A percentile compares a stretch with the other conserved stretches of the same genome.
These are phyloP conservation scores for Temnopleurus reevesii DNA, from an alignment of 53 echinoderm and acorn worm species.

Conservation along the genomic window DNA sequence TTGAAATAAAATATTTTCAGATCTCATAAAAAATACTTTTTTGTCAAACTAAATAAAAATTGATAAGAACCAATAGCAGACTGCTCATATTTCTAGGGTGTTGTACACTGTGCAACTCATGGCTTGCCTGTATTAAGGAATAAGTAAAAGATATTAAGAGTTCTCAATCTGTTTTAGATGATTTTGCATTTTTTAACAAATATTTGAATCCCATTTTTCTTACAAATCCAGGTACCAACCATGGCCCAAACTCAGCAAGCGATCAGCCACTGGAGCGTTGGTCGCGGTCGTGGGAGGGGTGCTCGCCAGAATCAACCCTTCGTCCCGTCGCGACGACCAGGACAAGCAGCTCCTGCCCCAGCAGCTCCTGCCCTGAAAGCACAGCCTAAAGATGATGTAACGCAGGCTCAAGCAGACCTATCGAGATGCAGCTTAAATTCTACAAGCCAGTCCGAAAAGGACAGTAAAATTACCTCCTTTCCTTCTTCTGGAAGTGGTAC, in stretches of 20 bases:
- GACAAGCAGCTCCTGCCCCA: constrained; percentile 1
- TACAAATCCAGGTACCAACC: neutral
- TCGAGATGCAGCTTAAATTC: constrained; percentile 20
- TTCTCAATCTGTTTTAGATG: no score
- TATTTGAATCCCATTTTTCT: no score
- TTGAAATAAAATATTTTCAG: no score
- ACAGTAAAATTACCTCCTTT: neutral
- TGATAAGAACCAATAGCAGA: no score
- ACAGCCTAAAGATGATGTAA: neutral
- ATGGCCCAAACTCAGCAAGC: constrained; percentile 35
- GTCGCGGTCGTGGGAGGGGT: constrained; percentile 65
- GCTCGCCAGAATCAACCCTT: constrained; percentile 60
- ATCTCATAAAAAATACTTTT: no score
- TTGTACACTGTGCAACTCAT: no score
- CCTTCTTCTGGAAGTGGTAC: neutral
- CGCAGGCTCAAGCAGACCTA: neutral
- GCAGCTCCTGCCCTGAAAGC: neutral
- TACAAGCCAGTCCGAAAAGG: neutral
- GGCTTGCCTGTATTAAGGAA: no score
- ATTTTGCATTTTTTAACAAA: no score
- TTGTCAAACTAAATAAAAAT: no score
- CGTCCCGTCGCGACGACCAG: constrained; percentile 62
- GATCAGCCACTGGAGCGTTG: constrained; percentile 25
- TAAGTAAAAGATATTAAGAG: no score
- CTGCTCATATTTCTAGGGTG: no score